Base-by-base conservation (phyloP, 2,797 vertebrate genomes). In the Aplochiton taeniatus region DNA sequence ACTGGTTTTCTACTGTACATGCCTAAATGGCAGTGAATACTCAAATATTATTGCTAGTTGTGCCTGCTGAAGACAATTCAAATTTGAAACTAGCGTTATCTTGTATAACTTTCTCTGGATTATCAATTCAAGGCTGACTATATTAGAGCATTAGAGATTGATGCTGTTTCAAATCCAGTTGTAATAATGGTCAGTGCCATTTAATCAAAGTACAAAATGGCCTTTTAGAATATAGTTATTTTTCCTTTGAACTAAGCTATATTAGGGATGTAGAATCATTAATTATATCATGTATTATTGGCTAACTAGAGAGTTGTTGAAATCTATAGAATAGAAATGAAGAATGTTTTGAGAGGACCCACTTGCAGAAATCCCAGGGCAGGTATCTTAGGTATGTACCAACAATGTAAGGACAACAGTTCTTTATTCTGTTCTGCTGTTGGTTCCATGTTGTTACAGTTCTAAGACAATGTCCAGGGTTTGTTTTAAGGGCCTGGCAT, bases 41-140 rank as follows among this genome's bases (percentile, higher is more conserved):
- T 31, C 31, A 31, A 31, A 31, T n/a, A n/a, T n/a, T n/a, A n/a
- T 2, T 31, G 31, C 31, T 31, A 31, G 31, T 31, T 31, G 31
- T 31, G 3, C 2, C 2, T 31, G 31, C 31, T 74, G 66, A 77
- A 70, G 77, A 78, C 49, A 16, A 76, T 85, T 74, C 52, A 62
- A 80, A 61, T 75, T 72, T 75, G 77, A 76, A 79, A 81, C 3
- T 58, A 67, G 63, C 56, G 47, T 41, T 75, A 74, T 77, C 74
- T 72, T 83, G 62, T 75, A 81, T 83, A 76, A 77, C 83, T 88
- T 83, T 74, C 84, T 83, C 69, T 57, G 72, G 85, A 87, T 91
- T 89, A 90, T 90, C 86, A 87, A 85, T 74, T 81, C 63, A 65
- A 74, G 84, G 82, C 81, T 78, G 81, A 88, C 86, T 63, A 12